These are phyloP conservation scores for Xenus cinereus DNA, from an alignment of 2,113 vertebrate genomes.

Conservation along the genomic window DNA sequence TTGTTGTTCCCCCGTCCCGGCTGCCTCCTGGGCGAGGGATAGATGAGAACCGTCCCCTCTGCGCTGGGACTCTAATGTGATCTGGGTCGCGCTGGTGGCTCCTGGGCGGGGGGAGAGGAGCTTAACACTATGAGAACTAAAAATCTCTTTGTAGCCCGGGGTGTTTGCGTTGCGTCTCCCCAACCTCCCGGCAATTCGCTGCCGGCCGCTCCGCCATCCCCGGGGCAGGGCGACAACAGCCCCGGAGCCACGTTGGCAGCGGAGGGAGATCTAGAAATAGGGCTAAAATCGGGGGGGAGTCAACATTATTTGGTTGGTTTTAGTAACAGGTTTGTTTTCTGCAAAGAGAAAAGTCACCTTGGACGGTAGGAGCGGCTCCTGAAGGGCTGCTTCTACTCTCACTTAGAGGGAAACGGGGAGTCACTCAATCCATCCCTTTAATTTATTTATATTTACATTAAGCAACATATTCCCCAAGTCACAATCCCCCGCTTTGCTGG, in stretches of 20 bases:
- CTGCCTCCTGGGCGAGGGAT: conserved; percentile 88
- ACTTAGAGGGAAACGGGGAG: not conserved
- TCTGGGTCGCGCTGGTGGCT: conserved; percentile 79
- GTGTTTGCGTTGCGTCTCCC: conserved; percentile 57
- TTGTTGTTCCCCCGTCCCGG: conserved; percentile 84
- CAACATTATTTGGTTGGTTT: not conserved
- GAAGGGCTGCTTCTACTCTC: not conserved
- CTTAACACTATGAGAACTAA: conserved; percentile 71
- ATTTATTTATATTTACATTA: not conserved
- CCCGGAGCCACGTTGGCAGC: not conserved
- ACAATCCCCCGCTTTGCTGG: not conserved
- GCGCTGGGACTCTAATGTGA: conserved; percentile 85
- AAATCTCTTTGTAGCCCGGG: conserved; percentile 58
- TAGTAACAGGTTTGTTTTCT: not conserved
- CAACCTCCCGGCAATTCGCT: not conserved
- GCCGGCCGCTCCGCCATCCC: conserved; percentile 33
- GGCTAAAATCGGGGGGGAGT: conserved; percentile 2
- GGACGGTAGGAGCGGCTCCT: not conserved
- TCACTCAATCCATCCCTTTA: not conserved
- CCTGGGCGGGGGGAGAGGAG: conserved; percentile 14
- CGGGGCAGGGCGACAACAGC: not conserved
- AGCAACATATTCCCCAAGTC: not conserved
- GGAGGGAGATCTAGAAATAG: conserved; percentile 49
- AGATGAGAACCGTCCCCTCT: conserved; percentile 84
- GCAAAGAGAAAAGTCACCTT: not conserved